phyloP scores from a whole-genome alignment of 2,113 vertebrate genomes.

The Dicrurus megarhynchus region DNA sequence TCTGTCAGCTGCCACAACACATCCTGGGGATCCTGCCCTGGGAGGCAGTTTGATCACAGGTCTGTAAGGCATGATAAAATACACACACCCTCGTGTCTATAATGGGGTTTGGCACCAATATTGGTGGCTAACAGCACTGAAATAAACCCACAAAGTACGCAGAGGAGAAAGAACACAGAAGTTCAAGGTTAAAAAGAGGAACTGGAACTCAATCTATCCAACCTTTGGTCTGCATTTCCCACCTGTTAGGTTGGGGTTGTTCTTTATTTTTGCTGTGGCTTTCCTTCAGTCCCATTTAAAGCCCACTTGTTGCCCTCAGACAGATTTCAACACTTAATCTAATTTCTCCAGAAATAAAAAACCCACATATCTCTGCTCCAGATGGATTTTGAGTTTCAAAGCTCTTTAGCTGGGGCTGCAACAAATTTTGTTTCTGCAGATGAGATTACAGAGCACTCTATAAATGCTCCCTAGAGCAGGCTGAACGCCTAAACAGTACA shows the following conservation, averaged over 20 bases:
- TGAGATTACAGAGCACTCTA: background rate
- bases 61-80: background rate
- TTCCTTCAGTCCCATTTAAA: background rate
- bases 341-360: background rate
- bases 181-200: background rate
- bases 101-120: background rate
- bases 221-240: background rate
- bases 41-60: background rate
- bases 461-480: background rate
- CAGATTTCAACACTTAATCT: background rate
- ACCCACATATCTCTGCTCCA: background rate
- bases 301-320: background rate
- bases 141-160: background rate
- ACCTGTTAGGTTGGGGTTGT: background rate
- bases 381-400: background rate
- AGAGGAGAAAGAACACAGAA: background rate
- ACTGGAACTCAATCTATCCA: background rate
- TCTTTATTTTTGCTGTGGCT: background rate
- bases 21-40: fast-evolving
- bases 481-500: background rate
- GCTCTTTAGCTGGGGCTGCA: background rate
- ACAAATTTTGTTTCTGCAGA: background rate
- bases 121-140: background rate
- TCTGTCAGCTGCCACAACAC: background rate
- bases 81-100: background rate